Percentiles rank a stretch among this genome's conserved stretches.
Conservation (phyloP, 2,113 vertebrate species). For the Phyllostomus hastatus region DNA sequence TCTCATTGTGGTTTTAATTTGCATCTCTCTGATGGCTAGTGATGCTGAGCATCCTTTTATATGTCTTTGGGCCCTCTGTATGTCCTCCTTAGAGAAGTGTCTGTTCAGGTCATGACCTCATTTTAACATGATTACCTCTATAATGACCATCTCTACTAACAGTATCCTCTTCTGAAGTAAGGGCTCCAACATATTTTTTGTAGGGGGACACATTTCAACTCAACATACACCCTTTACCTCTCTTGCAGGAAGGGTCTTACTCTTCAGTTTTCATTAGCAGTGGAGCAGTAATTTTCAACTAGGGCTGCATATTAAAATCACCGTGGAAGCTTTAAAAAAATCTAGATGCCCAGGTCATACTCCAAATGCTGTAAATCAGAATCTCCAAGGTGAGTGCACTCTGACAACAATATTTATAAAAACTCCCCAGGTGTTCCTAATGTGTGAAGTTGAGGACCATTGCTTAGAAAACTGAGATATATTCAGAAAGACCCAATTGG, state of each 20-base stretch:
- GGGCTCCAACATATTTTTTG: background rate
- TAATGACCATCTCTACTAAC: background rate
- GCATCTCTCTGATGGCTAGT: no score
- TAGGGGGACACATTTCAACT: background rate
- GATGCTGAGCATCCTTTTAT: no score
- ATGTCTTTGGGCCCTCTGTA: no score
- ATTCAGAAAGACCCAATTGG: background rate
- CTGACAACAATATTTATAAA: background rate
- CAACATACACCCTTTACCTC: background rate
- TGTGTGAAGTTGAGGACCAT: background rate
- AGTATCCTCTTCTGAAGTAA: background rate
- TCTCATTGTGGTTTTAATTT: no score
- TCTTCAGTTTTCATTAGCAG: background rate
- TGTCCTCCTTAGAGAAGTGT: no score
- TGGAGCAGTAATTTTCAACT: background rate
- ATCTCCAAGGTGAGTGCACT: background rate
- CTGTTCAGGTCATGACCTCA: background rate
- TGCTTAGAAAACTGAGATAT: background rate
- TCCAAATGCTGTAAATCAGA: background rate
- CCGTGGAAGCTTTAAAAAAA: background rate
- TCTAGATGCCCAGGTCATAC: background rate
- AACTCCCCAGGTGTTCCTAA: background rate
- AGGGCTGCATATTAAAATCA: background rate
- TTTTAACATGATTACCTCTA: background rate
- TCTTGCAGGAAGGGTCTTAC: background rate